phyloP scores from a whole-genome alignment of 2,113 vertebrate species.

The Desmodus rotundus region DNA sequence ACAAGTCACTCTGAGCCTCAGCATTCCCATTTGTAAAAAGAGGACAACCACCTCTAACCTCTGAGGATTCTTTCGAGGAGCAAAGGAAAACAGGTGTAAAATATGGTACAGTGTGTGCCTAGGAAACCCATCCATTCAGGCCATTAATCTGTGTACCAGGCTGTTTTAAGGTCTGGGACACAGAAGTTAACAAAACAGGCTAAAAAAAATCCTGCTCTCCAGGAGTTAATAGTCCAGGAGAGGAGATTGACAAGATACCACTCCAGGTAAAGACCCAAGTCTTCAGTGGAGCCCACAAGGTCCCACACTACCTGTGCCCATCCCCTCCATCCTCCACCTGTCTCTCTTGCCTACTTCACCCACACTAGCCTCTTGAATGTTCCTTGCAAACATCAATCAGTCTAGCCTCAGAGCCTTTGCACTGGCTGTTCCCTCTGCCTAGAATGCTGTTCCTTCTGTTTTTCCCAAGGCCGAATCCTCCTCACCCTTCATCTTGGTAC shows the following conservation, averaged over 20 bases:
- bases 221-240: background rate
- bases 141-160: background rate
- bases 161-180: background rate
- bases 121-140: background rate
- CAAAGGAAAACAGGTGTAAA: background rate
- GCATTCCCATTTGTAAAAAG: background rate
- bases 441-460: background rate
- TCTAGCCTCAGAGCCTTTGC: background rate
- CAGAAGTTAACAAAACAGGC: background rate
- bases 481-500: background rate
- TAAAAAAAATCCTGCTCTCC: background rate
- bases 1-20: background rate
- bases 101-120: background rate
- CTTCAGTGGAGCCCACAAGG: background rate
- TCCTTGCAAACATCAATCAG: background rate
- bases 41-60: background rate
- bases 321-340: background rate
- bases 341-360: background rate
- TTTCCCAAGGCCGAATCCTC: background rate
- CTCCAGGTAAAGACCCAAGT: background rate
- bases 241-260: background rate
- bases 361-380: accelerated
- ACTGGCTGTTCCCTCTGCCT: background rate
- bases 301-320: background rate
- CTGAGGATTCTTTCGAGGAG: background rate